Percentiles rank a stretch among this genome's conserved stretches.
Evolutionary conservation across 2,113 vertebrate genomes (phyloP).

Genomic region (Bostrychus sinensis): DNA sequence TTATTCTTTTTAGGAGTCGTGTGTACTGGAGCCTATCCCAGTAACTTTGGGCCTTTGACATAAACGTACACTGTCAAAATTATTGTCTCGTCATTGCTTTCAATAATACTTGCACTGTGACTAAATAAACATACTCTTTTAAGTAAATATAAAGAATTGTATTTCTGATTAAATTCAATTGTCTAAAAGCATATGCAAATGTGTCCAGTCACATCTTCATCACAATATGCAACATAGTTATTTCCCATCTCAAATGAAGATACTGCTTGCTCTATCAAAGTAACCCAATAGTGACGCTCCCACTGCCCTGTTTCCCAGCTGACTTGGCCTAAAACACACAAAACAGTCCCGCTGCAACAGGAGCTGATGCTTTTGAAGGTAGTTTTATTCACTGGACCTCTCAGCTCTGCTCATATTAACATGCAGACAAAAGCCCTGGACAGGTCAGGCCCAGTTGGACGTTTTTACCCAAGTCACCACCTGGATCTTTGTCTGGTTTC

Average conservation of each 20-base stretch:
- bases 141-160: too few species aligned
- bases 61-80: too few species aligned
- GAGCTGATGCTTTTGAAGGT: conserved; percentile 39
- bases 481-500: conserved; percentile 23
- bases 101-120: too few species aligned
- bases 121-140: too few species aligned
- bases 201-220: too few species aligned
- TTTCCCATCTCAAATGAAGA: background rate
- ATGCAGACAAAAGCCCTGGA: conserved; percentile 43
- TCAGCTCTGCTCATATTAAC: conserved; percentile 40
- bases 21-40: too few species aligned
- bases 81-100: too few species aligned
- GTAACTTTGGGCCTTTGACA: too few species aligned
- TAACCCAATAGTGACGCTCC: conserved; percentile 22
- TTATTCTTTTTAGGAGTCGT: too few species aligned
- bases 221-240: too few species aligned
- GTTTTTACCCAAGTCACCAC: conserved; percentile 26
- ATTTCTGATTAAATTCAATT: too few species aligned
- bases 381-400: conserved; percentile 36
- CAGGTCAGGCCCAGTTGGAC: conserved; percentile 18
- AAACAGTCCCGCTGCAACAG: conserved; percentile 17
- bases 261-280: conserved; percentile 13
- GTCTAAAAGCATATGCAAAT: too few species aligned
- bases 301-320: conserved; percentile 10
- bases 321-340: conserved; percentile 23